Base-by-base conservation (phyloP, 2,797 vertebrate genomes). In the Synanceia verrucosa region DNA sequence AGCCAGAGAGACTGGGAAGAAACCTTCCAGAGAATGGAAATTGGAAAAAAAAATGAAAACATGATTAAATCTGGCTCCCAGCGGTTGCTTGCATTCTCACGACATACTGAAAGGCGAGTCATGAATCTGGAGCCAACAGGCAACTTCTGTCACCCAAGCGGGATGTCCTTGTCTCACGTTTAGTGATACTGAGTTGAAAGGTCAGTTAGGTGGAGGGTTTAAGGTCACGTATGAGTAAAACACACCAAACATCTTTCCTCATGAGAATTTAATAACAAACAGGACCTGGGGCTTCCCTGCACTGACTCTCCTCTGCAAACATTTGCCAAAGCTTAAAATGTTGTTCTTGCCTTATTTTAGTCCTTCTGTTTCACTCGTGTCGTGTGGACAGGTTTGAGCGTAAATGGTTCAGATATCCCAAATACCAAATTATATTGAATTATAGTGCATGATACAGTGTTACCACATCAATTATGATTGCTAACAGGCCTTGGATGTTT, bases 401-500 rank as follows among this genome's bases (percentile, higher is more conserved):
- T 72, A 69, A 70, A 65, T 37, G 72, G 6, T 46, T 81, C 44
- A 41, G 33, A 85, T 65, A 76, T 78, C 73, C 65, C 47, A 51
- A 70, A 86, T 79, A 70, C 85, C 64, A 55, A 67, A 79, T 78
- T 56, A 68, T 53, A 77, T 73, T 12, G 64, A 86, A 85, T 77
- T 65, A 78, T 34, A 83, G 58, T 67, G 36, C 70, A 67, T 56
- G 77, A 86, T 71, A 50, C 21, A n/a, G 33, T 56, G 79, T 89
- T 74, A 87, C 84, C 76, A 84, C 81, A 84, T 83, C 66, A 70
- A 47, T 83, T 11, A 1, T 84, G 88, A 93, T 89, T 84, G 71
- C 72, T 78, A 88, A 79, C 88, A 91, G 91, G 68, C 86, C 51
- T 73, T 82, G 88, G 85, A 91, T 89, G 86, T 87, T 91, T 88